A percentile compares a stretch with the other conserved stretches of the same genome.
phyloP scores from a whole-genome alignment of 35 echinoderm and acorn worm genomes.

The Heliocidaris erythrogramma region DNA sequence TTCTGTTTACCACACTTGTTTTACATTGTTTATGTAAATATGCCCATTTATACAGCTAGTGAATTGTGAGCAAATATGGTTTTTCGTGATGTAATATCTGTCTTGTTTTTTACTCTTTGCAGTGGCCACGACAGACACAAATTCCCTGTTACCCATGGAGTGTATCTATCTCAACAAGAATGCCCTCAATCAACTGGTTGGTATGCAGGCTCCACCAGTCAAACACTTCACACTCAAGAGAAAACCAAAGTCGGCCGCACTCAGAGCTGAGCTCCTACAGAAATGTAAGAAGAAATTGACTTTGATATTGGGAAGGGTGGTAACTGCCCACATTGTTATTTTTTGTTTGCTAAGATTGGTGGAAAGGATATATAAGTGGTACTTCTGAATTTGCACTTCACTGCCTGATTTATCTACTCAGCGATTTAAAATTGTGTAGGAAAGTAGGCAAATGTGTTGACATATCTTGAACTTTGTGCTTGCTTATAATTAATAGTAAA shows the following conservation, averaged over 20 bases:
- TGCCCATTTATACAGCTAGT: too few relatives aligned
- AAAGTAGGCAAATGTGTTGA: too few relatives aligned
- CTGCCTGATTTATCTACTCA: too few relatives aligned
- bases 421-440: too few relatives aligned
- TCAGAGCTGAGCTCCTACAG: slow-evolving; percentile 83
- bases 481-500: too few relatives aligned
- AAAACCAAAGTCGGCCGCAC: slow-evolving; percentile 93
- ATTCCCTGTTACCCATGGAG: slow-evolving; percentile 83
- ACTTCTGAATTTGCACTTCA: too few relatives aligned
- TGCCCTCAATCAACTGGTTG: slow-evolving; percentile 93
- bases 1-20: too few relatives aligned
- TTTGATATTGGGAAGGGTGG: neutral
- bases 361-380: too few relatives aligned
- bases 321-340: neutral
- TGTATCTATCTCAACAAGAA: slow-evolving; percentile 96
- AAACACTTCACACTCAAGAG: slow-evolving; percentile 94
- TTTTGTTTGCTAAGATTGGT: neutral
- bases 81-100: too few relatives aligned
- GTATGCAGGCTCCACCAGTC: slow-evolving; percentile 91
- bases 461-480: too few relatives aligned
- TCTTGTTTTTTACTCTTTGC: neutral
- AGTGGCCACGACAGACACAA: slow-evolving; percentile 89
- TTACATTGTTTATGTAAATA: too few relatives aligned
- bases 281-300: slow-evolving; percentile 78
- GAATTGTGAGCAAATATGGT: too few relatives aligned